Evolutionary conservation across 2,888 invertebrate species (phyloP), one percentile per base, ranked within the genome.

Genomic region (Rotaria macrura): DNA sequence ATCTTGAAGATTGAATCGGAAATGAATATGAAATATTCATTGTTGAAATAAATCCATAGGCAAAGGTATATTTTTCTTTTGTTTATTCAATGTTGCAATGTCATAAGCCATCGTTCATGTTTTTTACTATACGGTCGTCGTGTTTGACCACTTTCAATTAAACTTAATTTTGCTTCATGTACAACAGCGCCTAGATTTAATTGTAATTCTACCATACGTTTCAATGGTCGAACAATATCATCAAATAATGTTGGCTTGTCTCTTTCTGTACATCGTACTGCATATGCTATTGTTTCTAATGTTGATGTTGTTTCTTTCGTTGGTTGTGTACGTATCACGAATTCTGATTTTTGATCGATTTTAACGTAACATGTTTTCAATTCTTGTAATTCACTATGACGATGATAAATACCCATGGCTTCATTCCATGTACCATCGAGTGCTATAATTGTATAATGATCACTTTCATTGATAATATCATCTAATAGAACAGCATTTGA

Each of bases 381-480:
- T 40, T 57, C 52, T 43, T 74, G 74, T 20, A 86, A 72, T 55
- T 84, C 65, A 34, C 38, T 25, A 55, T 86, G 84, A 29, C 84
- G 84, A 47, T 86, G 55, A 85, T 65, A 86, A 25, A 86, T 84
- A 17, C 86, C 86, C 40, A 57, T 86, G 38, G 86, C 86, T 83
- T 86, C 84, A 34, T 55, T 49, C 86, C 86, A 86, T 29, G 86
- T 86, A 40, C 86, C 86, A 83, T 86, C 86, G 17, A 86, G 54
- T 49, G 84, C 85, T 40, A 86, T 83, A 17, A 86, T 83, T 49
- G 84, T 65, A 52, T 85, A 85, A 65, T 79, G 47, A n/a, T 79
- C 49, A 47, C 34, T 72, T 40, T 57, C 79, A 43, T 85, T 83
- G 6, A 40, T 55, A 65, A 86, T 49, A 38, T 84, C 38, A 23